phyloP scores from a whole-genome alignment of 2,113 vertebrate genomes.

The Puntigrus tetrazona region DNA sequence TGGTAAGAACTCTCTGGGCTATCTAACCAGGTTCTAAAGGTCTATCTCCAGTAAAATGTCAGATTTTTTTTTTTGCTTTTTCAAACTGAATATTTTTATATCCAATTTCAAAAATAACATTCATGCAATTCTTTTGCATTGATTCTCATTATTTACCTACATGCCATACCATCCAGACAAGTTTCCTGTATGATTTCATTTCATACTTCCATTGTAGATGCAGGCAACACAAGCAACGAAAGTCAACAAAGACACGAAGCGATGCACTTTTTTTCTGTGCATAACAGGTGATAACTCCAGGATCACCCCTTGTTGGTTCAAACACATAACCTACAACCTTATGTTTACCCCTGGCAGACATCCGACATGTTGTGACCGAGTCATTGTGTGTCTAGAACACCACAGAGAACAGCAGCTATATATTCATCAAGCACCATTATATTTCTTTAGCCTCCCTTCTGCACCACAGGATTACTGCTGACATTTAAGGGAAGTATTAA shows the following conservation, averaged over 20 bases:
- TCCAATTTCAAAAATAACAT: neutral
- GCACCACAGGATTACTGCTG: conserved; percentile 30
- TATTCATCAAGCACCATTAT: neutral
- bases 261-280: neutral
- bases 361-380: conserved; percentile 3
- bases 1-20: neutral
- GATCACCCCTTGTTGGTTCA: neutral
- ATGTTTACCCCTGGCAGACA: conserved; percentile 3
- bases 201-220: neutral
- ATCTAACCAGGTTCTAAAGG: neutral
- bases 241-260: neutral
- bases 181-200: neutral
- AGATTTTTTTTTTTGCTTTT: neutral
- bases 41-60: neutral
- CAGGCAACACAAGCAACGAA: neutral
- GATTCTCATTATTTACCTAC: neutral
- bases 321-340: conserved; percentile 1
- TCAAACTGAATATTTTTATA: neutral
- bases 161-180: neutral
- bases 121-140: neutral
- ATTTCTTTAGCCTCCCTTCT: conserved; percentile 14
- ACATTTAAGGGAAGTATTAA: conserved; percentile 54
- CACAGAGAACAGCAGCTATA: conserved; percentile 2
- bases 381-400: neutral
- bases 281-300: neutral